phyloP scores from a whole-genome alignment of 2,888 invertebrate species.

The Eupithecia tripunctaria region DNA sequence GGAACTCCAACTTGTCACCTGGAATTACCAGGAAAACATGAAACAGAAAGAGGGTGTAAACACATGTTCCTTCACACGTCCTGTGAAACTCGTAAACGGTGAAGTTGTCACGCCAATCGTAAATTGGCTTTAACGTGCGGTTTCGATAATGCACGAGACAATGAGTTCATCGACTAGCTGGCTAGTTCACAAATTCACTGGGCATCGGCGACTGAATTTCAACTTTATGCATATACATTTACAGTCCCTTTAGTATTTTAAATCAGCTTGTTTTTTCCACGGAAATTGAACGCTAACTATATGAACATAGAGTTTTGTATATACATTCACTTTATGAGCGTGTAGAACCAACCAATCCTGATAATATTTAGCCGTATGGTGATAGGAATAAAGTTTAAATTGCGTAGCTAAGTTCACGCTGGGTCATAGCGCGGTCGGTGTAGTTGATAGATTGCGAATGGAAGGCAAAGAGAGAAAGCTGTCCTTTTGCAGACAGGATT shows the following conservation, averaged over 20 bases:
- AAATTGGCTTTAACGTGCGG: slow-evolving; percentile 46
- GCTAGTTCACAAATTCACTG: slow-evolving; percentile 18
- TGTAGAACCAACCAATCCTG: neutral
- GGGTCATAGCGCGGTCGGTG: slow-evolving; percentile 5
- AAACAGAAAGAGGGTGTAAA: slow-evolving; percentile 9
- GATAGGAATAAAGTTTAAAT: slow-evolving; percentile 2
- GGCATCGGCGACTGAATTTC: neutral
- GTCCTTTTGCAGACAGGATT: neutral
- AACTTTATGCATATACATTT: neutral
- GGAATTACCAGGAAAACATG: slow-evolving; percentile 5
- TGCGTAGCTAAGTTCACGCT: neutral
- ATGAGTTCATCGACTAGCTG: slow-evolving; percentile 61
- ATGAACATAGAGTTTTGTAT: slow-evolving; percentile 1
- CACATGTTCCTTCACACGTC: neutral
- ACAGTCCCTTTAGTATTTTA: neutral
- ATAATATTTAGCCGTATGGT: neutral
- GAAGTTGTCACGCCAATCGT: slow-evolving; percentile 29
- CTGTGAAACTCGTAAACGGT: slow-evolving; percentile 15
- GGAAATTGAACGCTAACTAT: slow-evolving; percentile 1
- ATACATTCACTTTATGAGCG: neutral
- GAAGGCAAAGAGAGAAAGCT: slow-evolving; percentile 22
- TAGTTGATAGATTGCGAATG: slow-evolving; percentile 6
- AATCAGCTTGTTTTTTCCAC: neutral
- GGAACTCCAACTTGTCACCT: neutral
- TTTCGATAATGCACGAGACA: slow-evolving; percentile 60